phyloP scores from a whole-genome alignment of 2,797 vertebrate species.

The Pelodytes ibericus region DNA sequence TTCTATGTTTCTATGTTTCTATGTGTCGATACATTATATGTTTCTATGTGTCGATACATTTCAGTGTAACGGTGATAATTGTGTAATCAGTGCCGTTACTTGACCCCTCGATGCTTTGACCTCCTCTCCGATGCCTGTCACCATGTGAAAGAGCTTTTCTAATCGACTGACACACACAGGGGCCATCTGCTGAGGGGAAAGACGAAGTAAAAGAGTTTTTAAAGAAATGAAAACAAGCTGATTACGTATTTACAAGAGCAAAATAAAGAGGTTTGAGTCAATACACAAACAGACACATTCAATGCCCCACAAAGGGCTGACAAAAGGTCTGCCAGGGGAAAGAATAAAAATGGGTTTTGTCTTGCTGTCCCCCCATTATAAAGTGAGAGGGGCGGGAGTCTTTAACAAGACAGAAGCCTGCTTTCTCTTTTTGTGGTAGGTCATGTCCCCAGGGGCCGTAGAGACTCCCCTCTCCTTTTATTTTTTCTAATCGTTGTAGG shows the following conservation, averaged over 20 bases:
- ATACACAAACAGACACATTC: constrained; percentile 64
- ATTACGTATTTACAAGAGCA: constrained; percentile 61
- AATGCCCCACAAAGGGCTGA: constrained; percentile 58
- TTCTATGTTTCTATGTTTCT: too few relatives aligned
- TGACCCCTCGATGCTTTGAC: not conserved
- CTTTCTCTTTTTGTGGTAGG: constrained; percentile 62
- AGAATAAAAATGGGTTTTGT: constrained; percentile 44
- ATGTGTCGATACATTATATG: too few relatives aligned
- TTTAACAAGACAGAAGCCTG: constrained; percentile 57
- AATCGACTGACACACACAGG: not conserved
- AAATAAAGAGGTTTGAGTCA: constrained; percentile 51
- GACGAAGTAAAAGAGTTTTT: constrained; percentile 56
- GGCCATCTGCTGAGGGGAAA: constrained; percentile 33
- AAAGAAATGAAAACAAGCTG: constrained; percentile 53
- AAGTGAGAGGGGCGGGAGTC: constrained; percentile 64
- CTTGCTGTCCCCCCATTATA: constrained; percentile 59
- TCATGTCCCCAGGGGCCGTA: constrained; percentile 63
- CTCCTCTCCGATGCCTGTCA: not conserved
- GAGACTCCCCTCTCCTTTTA: constrained; percentile 58
- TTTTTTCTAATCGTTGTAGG: too few relatives aligned
- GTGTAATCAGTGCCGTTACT: not conserved
- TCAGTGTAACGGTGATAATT: too few relatives aligned
- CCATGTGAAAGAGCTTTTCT: not conserved
- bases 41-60: too few relatives aligned
- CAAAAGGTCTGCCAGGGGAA: constrained; percentile 51